A percentile compares a stretch with the other conserved stretches of the same genome.
Evolutionary conservation across 2,888 invertebrate genomes (phyloP).

Genomic region (Xanthia icteritia): DNA sequence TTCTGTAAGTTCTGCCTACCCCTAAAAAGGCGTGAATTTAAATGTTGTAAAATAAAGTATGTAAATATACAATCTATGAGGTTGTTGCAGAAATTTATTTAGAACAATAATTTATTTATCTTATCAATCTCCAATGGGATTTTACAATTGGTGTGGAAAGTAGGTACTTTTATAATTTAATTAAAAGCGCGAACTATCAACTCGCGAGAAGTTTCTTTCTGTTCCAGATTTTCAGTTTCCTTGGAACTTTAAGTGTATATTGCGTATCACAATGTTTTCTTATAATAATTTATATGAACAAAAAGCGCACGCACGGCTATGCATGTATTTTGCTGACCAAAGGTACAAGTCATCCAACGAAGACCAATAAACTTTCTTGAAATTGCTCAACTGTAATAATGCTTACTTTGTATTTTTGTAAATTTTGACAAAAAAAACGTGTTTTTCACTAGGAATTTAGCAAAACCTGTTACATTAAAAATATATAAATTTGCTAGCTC

Average conservation of each 20-base stretch:
- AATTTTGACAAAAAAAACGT: background rate
- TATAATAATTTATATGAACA: background rate
- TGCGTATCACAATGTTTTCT: background rate
- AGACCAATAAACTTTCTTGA: constrained; percentile 20
- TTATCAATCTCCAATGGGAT: background rate
- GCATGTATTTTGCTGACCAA: background rate
- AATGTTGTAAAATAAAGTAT: background rate
- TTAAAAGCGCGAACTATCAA: background rate
- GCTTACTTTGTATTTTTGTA: constrained; percentile 25
- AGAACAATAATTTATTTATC: background rate
- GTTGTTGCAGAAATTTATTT: background rate
- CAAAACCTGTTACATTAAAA: background rate
- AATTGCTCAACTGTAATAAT: background rate
- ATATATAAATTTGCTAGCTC: background rate
- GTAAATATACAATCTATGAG: background rate
- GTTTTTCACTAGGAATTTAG: background rate
- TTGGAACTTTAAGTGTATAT: background rate
- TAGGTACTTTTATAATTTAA: background rate
- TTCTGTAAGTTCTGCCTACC: too few relatives aligned
- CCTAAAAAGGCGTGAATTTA: background rate
- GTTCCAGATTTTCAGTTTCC: background rate
- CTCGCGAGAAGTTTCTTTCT: background rate
- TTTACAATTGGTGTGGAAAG: background rate
- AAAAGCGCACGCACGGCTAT: background rate
- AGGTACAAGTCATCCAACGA: background rate